Conservation (phyloP, 2,797 vertebrate species). For the Avahi laniger region DNA sequence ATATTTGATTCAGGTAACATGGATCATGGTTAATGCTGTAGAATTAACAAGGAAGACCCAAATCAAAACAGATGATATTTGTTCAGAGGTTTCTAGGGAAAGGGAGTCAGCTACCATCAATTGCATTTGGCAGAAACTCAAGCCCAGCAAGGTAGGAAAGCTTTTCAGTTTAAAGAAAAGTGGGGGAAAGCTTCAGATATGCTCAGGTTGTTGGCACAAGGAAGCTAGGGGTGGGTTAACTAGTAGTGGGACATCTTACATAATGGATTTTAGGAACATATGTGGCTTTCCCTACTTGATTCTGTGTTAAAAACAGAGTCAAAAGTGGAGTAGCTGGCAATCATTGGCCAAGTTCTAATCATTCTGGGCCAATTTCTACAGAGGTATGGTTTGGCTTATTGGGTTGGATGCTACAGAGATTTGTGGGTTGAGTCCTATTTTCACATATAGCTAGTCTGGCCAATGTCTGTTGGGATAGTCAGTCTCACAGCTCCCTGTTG, state of each 20-base stretch:
- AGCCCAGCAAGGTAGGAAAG: not conserved
- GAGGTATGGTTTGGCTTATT: not conserved
- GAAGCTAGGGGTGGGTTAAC: not conserved
- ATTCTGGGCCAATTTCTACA: not conserved
- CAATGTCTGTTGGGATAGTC: not conserved
- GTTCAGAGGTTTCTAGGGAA: not conserved
- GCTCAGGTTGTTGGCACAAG: not conserved
- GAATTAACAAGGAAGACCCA: not conserved
- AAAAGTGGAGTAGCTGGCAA: not conserved
- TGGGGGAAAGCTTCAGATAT: not conserved
- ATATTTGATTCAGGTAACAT: not conserved
- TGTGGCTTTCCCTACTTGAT: not conserved
- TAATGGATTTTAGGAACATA: not conserved
- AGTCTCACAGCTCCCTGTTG: not conserved
- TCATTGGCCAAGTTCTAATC: not conserved
- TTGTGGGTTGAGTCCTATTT: not conserved
- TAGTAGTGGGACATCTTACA: not conserved
- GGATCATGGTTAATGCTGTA: not conserved
- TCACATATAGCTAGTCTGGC: not conserved
- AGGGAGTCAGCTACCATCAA: not conserved
- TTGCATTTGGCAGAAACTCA: not conserved
- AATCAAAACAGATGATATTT: not conserved
- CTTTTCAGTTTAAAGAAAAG: not conserved
- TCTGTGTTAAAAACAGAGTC: not conserved
- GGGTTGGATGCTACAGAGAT: too few relatives aligned